Evolutionary conservation across 1,140 invertebrate species (phyloP).

Genomic region (Antheraea pernyi): DNA sequence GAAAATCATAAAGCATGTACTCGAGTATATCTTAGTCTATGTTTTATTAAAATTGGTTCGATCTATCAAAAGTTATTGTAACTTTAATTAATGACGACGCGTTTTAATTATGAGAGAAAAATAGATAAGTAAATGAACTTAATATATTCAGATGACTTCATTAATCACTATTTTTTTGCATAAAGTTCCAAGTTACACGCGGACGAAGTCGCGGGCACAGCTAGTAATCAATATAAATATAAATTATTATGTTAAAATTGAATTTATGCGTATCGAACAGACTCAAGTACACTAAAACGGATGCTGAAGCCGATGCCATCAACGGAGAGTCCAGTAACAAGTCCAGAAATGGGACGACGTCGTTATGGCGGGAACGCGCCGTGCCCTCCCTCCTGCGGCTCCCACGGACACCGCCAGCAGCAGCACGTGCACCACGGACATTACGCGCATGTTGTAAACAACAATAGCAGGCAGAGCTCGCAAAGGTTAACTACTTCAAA

Average conservation of each 20-base stretch:
- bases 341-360: constrained; percentile 91
- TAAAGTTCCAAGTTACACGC: no score
- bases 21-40: no score
- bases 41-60: no score
- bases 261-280: constrained; percentile 55
- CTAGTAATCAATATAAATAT: no score
- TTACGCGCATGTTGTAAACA: constrained; percentile 64
- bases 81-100: no score
- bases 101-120: no score
- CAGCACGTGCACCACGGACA: constrained; percentile 73
- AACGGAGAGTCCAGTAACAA: constrained; percentile 91
- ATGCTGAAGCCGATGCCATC: constrained; percentile 96
- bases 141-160: no score
- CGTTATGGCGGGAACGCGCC: constrained; percentile 80
- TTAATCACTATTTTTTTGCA: no score
- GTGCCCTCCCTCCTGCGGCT: constrained; percentile 69
- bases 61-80: no score
- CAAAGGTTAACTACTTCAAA: constrained; percentile 44
- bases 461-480: constrained; percentile 64
- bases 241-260: not conserved
- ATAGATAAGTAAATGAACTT: no score
- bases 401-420: constrained; percentile 73
- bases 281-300: constrained; percentile 93
- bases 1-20: no score
- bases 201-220: no score